These are phyloP conservation scores for Apis florea DNA, from an alignment of 1,140 invertebrate genomes.

Conservation along the genomic window DNA sequence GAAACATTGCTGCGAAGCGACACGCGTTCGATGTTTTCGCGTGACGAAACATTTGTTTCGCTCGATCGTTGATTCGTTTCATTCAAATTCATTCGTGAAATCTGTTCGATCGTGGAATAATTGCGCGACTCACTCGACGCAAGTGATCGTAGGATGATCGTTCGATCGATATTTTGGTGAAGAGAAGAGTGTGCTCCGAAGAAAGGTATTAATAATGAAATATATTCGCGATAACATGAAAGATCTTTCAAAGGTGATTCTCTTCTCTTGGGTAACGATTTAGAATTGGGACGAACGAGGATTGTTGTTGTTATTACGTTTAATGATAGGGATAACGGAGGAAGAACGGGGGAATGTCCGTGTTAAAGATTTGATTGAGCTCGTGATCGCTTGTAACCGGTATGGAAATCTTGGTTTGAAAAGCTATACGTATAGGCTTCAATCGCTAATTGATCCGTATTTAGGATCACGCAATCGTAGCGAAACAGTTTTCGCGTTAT, in stretches of 20 bases:
- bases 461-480: neutral
- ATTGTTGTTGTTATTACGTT: neutral
- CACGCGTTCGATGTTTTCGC: neutral
- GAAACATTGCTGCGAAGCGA: conserved; percentile 1
- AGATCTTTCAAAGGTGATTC: neutral
- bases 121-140: too few relatives aligned
- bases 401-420: neutral
- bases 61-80: neutral
- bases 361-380: neutral
- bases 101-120: neutral
- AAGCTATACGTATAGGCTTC: neutral
- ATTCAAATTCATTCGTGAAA: neutral
- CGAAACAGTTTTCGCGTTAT: neutral
- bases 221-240: too few relatives aligned
- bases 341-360: neutral
- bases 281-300: neutral
- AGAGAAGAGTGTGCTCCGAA: neutral
- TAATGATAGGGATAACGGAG: neutral
- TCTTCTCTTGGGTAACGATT: neutral
- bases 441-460: neutral
- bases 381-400: neutral
- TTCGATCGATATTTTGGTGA: neutral
- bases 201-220: neutral
- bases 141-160: neutral
- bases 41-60: neutral